Evolutionary conservation across 2,888 invertebrate species (phyloP), one percentile per base, ranked within the genome.

Genomic region (Stictocephala bisonia): DNA sequence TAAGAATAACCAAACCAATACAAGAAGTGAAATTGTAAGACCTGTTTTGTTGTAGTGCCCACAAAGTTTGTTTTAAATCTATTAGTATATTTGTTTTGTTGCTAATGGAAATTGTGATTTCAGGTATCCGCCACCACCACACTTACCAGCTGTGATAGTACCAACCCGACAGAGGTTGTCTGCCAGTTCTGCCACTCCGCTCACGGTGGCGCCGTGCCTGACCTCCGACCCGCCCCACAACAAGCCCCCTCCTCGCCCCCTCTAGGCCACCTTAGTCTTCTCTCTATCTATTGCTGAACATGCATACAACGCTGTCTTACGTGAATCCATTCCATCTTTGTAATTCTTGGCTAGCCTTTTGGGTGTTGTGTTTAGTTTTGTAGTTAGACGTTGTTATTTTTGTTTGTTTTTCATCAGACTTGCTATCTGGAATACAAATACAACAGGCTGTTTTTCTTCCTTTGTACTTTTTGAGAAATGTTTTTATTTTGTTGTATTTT

Each of bases 191-290:
- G 71, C 77, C 24, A 72, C 75, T 7, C 69, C 69, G 58, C 78
- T 78, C 53, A 78, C 80, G 71, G 79, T 79, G 79, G 79, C 79
- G 31, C 79, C 78, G 20, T 79, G 79, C 70, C 64, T 79, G 70
- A 74, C 78, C 15, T 74, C 75, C n/a, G n/a, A n/a, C 50, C 71
- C 77, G 20, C 60, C 60, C 60, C 29, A 27, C 60, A 31, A 27
- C 60, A 60, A 60, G 35, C 60, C 60, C 3, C 60, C 60, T 11
- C 60, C 60, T 27, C 60, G 60, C 40, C 60, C 60, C 20, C 60
- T 60, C 40, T 60, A 60, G 60, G 60, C 35, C 35, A 1, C 31
- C 56, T n/a, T 31, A 22, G 56, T 26, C 56, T 56, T 56, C 56
- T 56, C 60, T 60, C 60, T 60, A 60, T 60, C 60, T 29, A 22